These are phyloP conservation scores for Panagrolaimus sp. DNA, from an alignment of 1,140 invertebrate genomes.

Conservation along the genomic window DNA sequence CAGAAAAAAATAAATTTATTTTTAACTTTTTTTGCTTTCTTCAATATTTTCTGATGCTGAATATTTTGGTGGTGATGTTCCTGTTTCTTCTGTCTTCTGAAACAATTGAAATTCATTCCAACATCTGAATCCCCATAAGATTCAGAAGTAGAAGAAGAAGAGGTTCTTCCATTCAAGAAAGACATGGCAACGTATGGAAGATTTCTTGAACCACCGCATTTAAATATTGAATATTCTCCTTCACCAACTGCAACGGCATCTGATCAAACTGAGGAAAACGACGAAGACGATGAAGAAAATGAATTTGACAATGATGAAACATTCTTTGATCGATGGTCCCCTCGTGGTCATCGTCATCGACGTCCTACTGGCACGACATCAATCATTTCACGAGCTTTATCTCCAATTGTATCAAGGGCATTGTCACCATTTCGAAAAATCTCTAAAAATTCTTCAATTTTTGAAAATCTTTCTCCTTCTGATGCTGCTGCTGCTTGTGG, in stretches of 20 bases:
- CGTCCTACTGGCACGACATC: no score
- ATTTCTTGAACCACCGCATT: constrained; percentile 8
- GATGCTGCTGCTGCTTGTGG: no score
- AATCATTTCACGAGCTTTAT: background rate
- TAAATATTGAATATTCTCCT: background rate
- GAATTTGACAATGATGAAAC: background rate
- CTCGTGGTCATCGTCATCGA: background rate
- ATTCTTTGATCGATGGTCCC: background rate
- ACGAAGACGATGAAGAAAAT: no score
- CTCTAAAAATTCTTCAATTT: background rate
- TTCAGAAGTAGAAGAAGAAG: no score
- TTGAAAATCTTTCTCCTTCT: background rate
- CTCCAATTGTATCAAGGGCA: background rate
- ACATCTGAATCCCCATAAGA: no score
- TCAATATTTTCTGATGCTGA: no score
- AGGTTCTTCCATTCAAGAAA: no score
- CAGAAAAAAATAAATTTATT: no score
- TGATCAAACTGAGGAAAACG: background rate
- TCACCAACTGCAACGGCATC: background rate
- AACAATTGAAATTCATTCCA: no score
- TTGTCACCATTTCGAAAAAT: constrained; percentile 14
- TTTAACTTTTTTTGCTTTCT: no score
- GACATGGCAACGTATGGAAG: background rate
- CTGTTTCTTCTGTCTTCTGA: no score
- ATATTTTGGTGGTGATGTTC: no score